Percentiles rank a stretch among this genome's conserved stretches.
Evolutionary conservation across 1,140 invertebrate genomes (phyloP).

Genomic region (Polyergus mexicanus): DNA sequence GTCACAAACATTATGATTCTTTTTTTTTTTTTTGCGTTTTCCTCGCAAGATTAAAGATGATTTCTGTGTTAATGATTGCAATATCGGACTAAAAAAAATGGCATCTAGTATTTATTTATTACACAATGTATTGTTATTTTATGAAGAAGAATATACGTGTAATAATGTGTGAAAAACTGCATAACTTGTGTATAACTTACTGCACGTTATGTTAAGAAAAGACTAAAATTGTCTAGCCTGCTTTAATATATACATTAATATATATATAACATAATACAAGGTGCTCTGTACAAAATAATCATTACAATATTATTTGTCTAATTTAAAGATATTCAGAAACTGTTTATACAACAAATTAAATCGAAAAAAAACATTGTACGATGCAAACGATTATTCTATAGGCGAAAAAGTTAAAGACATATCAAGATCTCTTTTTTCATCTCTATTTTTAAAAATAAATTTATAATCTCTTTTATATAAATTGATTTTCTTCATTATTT

Average conservation of each 20-base stretch:
- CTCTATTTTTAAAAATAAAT: no score
- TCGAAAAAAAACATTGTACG: not conserved
- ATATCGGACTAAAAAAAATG: not conserved
- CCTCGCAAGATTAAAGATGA: not conserved
- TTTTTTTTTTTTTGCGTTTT: constrained; percentile 4
- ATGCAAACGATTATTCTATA: not conserved
- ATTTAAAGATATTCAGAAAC: not conserved
- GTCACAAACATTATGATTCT: not conserved
- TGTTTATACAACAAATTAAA: not conserved
- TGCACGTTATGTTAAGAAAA: no score
- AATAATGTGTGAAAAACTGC: not conserved
- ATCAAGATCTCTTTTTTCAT: no score
- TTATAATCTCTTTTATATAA: no score
- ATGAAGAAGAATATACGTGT: not conserved
- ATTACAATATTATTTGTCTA: not conserved
- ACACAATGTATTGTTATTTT: not conserved
- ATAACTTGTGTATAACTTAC: no score
- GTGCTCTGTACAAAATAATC: not conserved
- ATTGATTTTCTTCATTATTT: no score
- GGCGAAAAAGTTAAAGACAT: no score
- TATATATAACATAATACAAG: not conserved
- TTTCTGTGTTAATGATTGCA: constrained; percentile 11
- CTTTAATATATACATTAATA: not conserved
- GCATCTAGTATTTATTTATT: constrained; percentile 20
- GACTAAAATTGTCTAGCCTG: not conserved